Conservation (phyloP, 2,113 vertebrate species). For the Seriola dumerili region DNA sequence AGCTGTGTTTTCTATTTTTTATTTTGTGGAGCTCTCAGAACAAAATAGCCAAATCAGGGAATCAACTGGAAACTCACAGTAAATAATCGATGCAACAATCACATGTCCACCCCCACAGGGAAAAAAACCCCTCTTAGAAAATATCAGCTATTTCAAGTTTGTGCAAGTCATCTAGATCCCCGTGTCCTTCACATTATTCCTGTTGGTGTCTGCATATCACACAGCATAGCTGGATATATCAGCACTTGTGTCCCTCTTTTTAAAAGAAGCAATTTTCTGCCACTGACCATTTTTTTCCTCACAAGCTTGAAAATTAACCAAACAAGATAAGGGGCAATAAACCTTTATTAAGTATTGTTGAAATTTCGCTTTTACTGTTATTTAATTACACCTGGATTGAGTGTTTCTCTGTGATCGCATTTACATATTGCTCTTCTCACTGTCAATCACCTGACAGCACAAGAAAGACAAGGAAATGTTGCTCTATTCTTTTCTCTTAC, state of each 20-base stretch:
- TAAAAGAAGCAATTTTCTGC: neutral
- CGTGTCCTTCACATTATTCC: neutral
- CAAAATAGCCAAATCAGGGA: neutral
- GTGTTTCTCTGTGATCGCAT: neutral
- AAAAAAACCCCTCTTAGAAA: too few relatives aligned
- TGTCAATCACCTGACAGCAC: neutral
- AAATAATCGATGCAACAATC: neutral
- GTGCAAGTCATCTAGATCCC: too few relatives aligned
- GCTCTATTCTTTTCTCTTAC: neutral
- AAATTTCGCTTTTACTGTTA: conserved; percentile 1
- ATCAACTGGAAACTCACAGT: neutral
- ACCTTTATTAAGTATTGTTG: neutral
- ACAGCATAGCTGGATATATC: neutral
- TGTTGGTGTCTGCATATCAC: neutral
- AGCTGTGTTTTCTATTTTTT: neutral
- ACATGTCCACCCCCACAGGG: too few relatives aligned
- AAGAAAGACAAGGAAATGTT: neutral
- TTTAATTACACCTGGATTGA: neutral
- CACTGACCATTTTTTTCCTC: neutral
- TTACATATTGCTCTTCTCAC: neutral
- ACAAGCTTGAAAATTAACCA: neutral
- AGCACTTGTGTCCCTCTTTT: neutral
- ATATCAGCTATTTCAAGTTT: too few relatives aligned
- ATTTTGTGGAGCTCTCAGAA: neutral
- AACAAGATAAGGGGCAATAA: neutral